Evolutionary conservation across 2,888 invertebrate species (phyloP).

Genomic region (Acanthococcus lagerstroemiae): DNA sequence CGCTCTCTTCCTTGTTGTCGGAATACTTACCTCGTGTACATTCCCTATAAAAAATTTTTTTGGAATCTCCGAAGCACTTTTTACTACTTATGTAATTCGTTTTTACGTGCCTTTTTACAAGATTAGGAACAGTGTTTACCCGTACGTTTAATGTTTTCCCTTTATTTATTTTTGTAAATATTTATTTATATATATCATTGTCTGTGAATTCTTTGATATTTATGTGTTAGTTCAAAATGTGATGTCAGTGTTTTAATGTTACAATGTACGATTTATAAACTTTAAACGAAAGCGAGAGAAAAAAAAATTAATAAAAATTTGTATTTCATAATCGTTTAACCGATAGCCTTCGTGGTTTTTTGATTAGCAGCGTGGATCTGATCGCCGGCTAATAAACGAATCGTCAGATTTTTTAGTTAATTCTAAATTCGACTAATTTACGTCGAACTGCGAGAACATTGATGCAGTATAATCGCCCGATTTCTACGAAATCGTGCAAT

Average conservation of each 20-base stretch:
- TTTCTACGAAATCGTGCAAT: no score
- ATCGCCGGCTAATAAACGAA: no score
- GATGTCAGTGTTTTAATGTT: constrained; percentile 31
- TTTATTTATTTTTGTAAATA: constrained; percentile 24
- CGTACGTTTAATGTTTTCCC: constrained; percentile 4
- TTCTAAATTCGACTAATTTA: neutral
- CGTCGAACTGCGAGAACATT: neutral
- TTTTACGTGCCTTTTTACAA: constrained; percentile 29
- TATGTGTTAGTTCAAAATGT: constrained; percentile 28
- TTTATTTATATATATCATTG: constrained; percentile 15
- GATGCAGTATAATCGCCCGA: neutral
- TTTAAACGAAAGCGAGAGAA: neutral
- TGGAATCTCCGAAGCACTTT: no score
- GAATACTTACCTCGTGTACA: no score
- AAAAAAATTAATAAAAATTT: neutral
- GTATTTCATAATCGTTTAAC: neutral
- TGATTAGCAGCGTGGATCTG: no score
- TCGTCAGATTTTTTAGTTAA: neutral
- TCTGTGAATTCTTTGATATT: constrained; percentile 28
- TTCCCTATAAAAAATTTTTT: no score
- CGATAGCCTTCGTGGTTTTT: no score
- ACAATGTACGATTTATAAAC: neutral
- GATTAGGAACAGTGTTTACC: constrained; percentile 28
- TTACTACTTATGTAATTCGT: neutral
- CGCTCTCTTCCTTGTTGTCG: no score